These are phyloP conservation scores for Drosophila yakuba DNA, from an alignment of 1,140 invertebrate species.

Conservation along the genomic window DNA sequence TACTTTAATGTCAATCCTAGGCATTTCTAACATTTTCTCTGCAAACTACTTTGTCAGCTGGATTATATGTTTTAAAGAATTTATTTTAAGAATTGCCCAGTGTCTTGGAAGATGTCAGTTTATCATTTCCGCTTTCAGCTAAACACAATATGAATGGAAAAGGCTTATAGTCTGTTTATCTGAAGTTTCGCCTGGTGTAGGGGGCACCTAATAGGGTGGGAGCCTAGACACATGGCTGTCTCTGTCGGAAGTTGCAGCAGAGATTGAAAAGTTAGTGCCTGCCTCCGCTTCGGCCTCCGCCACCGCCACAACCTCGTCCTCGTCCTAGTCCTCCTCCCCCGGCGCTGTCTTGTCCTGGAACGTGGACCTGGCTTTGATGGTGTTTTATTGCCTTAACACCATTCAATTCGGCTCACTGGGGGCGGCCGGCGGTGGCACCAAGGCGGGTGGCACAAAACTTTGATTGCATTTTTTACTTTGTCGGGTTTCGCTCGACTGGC, in stretches of 20 bases:
- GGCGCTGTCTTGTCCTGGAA: conserved; percentile 6
- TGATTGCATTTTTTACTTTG: conserved; percentile 73
- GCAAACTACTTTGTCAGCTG: no score
- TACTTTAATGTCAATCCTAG: no score
- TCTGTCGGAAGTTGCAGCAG: conserved; percentile 63
- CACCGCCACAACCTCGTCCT: conserved; percentile 12
- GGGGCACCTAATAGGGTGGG: neutral
- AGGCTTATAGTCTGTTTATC: conserved; percentile 1
- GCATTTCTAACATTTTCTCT: no score
- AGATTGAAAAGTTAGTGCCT: conserved; percentile 77
- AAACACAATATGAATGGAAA: neutral
- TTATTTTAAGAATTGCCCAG: neutral
- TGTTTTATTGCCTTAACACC: conserved; percentile 81
- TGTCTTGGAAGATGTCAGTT: neutral
- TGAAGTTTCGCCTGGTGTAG: neutral
- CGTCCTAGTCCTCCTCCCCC: conserved; percentile 6
- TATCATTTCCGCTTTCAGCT: neutral
- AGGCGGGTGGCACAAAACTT: conserved; percentile 56
- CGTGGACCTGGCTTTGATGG: conserved; percentile 52
- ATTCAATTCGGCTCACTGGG: conserved; percentile 31
- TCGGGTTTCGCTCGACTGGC: conserved; percentile 15
- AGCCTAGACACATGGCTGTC: conserved; percentile 33
- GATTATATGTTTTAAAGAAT: neutral
- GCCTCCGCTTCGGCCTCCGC: conserved; percentile 2
- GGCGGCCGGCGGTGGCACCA: neutral